These are phyloP conservation scores for Acropternis orthonyx DNA, from an alignment of 2,797 vertebrate genomes.

Conservation along the genomic window DNA sequence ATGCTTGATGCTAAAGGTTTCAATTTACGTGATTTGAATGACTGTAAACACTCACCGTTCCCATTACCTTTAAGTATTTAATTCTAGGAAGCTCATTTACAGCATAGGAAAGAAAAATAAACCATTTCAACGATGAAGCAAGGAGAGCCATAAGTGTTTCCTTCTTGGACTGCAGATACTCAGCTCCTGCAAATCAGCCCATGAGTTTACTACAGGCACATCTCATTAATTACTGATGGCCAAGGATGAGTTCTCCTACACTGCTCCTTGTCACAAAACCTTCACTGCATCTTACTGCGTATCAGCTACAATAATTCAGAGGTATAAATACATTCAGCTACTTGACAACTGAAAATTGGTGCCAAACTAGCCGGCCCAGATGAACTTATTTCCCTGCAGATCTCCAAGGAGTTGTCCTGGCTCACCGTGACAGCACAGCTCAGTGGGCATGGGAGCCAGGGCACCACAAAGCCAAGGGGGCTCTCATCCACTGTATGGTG, in stretches of 20 bases:
- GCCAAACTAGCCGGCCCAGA: not conserved
- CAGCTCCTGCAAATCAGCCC: not conserved
- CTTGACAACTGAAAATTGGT: not conserved
- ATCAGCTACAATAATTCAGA: not conserved
- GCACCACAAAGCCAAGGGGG: not conserved
- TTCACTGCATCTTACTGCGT: not conserved
- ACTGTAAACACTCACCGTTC: not conserved
- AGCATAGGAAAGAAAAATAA: not conserved
- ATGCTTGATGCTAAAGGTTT: not conserved
- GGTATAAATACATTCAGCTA: not conserved
- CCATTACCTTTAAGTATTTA: slow-evolving; percentile 22
- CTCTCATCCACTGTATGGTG: not conserved
- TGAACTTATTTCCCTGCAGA: not conserved
- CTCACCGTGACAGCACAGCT: not conserved
- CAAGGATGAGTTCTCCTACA: not conserved
- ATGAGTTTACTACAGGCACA: not conserved
- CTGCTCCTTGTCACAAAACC: not conserved
- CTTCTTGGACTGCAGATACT: not conserved
- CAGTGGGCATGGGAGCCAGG: fast-evolving
- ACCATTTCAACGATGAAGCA: not conserved
- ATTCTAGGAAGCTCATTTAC: not conserved
- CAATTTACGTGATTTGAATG: slow-evolving; percentile 22
- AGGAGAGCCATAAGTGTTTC: not conserved
- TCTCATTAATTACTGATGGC: not conserved
- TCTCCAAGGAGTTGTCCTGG: not conserved